Base-by-base conservation (phyloP, 2,113 vertebrate species). In the Grammomys surdaster region DNA sequence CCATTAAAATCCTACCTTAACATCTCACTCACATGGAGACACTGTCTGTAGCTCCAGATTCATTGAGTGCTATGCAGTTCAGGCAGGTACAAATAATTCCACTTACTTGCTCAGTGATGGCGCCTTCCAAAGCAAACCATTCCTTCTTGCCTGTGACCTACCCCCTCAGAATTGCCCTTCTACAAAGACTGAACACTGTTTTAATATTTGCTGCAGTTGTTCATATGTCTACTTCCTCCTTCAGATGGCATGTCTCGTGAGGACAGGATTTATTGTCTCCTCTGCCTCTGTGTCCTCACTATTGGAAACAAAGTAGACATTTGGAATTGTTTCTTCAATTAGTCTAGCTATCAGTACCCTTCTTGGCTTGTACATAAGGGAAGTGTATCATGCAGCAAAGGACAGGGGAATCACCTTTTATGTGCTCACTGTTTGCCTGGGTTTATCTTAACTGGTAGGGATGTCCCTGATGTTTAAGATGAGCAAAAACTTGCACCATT, bases 401-500 rank as follows among this genome's bases (percentile, higher is more conserved):
- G 6, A 90, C 26, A 75, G 26, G 36, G 77, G 76, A 84, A 60
- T 46, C 11, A 20, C 43, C 76, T 51, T 1, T 20, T 36, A 3
- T 3, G 48, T 84, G 26, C 31, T 86, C 89, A 88, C 73, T 33
- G 78, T 80, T 75, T 75, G n/a, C 60, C 67, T 17, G 43, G 11
- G 3, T 76, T 88, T 91, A 28, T 40, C 56, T 26, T 82, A 94
- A 31, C 5, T 46, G 31, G 16, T 86, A 80, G 48, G 26, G 86
- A 5, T 72, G 26, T 36, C 40, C 67, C 88, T 12, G 14, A 81
- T 24, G 36, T 36, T 94, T 24, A 75, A 56, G 56, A 60, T 60
- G 63, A 56, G 51, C 69, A 80, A 84, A 84, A 96, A 91, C 77
- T 88, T 46, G 70, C 7, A 85, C 36, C 78, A 73, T 69, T 69